Conservation (phyloP, 2,113 vertebrate species). For the Saccopteryx leptura region DNA sequence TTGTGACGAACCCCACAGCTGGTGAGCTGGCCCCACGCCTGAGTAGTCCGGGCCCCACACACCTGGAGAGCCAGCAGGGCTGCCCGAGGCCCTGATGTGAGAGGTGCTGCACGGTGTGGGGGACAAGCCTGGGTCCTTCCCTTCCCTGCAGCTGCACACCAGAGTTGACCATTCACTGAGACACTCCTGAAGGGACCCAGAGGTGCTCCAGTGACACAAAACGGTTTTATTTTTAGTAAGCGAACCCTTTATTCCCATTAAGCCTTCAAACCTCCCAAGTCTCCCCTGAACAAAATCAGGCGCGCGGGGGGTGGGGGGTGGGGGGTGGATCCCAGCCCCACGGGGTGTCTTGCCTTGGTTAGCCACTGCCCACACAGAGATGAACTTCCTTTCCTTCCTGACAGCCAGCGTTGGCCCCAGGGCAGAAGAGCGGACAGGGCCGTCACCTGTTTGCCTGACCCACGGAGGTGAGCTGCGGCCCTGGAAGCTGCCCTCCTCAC, state of each 20-base stretch:
- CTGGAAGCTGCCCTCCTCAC: too few relatives aligned
- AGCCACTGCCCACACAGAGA: not conserved
- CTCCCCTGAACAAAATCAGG: not conserved
- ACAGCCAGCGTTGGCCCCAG: not conserved
- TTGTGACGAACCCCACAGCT: conserved; percentile 43
- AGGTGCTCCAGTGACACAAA: not conserved
- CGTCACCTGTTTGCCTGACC: not conserved
- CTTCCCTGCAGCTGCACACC: not conserved
- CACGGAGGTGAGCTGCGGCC: not conserved
- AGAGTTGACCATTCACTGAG: not conserved
- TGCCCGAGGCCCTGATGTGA: not conserved
- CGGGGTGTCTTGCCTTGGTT: rapidly evolving
- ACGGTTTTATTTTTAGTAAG: not conserved
- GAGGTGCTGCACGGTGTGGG: not conserved
- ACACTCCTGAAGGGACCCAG: not conserved
- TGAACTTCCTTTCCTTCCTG: not conserved
- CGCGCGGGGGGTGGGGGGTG: too few relatives aligned
- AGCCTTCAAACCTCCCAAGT: not conserved
- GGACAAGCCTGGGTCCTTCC: not conserved
- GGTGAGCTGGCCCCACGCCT: conserved; percentile 40
- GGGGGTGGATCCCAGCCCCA: too few relatives aligned
- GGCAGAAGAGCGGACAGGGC: not conserved
- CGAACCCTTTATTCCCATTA: not conserved
- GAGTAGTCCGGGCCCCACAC: not conserved
- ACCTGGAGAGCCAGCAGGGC: not conserved